Conservation (phyloP, 64 coral and sea anemone species). For the Actinia equina region DNA sequence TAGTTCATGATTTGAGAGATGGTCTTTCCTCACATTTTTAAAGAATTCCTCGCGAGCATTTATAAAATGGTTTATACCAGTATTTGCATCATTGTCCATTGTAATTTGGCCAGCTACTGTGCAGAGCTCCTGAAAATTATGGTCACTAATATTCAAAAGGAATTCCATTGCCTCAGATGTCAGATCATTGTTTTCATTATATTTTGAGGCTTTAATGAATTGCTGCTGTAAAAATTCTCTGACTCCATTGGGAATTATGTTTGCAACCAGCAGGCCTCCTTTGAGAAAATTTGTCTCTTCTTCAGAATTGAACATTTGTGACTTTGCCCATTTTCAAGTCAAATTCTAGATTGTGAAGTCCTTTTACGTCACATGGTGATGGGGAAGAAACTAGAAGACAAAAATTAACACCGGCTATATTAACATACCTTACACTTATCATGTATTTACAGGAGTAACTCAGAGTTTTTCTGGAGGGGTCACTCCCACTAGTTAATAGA, state of each 20-base stretch:
- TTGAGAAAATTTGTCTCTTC: conserved; percentile 5
- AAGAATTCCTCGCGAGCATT: neutral
- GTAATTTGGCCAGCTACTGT: neutral
- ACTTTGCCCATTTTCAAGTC: neutral
- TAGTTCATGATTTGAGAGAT: neutral
- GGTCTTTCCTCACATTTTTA: neutral
- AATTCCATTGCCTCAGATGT: neutral
- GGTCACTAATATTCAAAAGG: neutral
- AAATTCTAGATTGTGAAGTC: neutral
- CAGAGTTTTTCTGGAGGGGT: too few species aligned
- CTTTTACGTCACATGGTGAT: neutral
- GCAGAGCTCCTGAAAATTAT: neutral
- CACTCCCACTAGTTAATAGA: too few species aligned
- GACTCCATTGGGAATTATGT: neutral
- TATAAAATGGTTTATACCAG: neutral
- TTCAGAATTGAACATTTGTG: neutral
- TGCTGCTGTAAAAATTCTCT: neutral
- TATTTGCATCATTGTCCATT: neutral
- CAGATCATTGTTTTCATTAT: neutral
- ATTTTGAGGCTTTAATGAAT: neutral
- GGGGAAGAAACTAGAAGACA: neutral
- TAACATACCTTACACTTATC: too few species aligned
- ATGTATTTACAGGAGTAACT: too few species aligned
- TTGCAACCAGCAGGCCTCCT: neutral
- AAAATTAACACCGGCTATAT: neutral